Evolutionary conservation across 2,888 invertebrate genomes (phyloP).

Genomic region (Andrena minutula): DNA sequence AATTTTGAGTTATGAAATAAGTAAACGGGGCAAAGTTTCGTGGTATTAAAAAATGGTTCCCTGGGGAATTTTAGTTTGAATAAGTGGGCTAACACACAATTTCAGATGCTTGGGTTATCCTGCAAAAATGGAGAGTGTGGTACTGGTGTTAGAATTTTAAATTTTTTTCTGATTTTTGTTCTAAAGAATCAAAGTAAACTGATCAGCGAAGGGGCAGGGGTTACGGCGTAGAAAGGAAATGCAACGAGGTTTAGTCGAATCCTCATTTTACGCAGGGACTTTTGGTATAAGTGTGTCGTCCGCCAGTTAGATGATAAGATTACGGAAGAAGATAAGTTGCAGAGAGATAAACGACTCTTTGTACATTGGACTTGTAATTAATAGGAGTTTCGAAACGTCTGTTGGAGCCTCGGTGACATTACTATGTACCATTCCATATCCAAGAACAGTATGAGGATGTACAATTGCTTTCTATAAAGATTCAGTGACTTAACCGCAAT

Average conservation of each 20-base stretch:
- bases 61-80: too few relatives aligned
- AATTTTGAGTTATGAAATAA: too few relatives aligned
- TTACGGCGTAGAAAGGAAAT: slow-evolving; percentile 18
- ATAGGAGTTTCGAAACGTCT: slow-evolving; percentile 56
- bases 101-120: too few relatives aligned
- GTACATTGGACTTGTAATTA: slow-evolving; percentile 72
- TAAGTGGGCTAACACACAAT: too few relatives aligned
- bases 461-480: neutral
- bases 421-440: neutral
- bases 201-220: neutral
- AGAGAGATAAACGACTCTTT: slow-evolving; percentile 68
- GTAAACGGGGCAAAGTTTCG: too few relatives aligned
- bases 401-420: slow-evolving; percentile 27
- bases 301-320: slow-evolving; percentile 68
- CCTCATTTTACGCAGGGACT: slow-evolving; percentile 46
- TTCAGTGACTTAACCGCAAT: neutral
- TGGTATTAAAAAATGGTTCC: too few relatives aligned
- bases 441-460: too few relatives aligned
- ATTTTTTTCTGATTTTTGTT: neutral
- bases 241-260: slow-evolving; percentile 36
- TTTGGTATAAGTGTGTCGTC: slow-evolving; percentile 61
- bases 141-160: too few relatives aligned
- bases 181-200: neutral
- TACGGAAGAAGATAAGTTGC: slow-evolving; percentile 71
- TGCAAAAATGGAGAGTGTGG: too few relatives aligned